Percentiles rank a stretch among this genome's conserved stretches.
These are phyloP conservation scores for Lota lota DNA, from an alignment of 2,113 vertebrate species.

Conservation along the genomic window DNA sequence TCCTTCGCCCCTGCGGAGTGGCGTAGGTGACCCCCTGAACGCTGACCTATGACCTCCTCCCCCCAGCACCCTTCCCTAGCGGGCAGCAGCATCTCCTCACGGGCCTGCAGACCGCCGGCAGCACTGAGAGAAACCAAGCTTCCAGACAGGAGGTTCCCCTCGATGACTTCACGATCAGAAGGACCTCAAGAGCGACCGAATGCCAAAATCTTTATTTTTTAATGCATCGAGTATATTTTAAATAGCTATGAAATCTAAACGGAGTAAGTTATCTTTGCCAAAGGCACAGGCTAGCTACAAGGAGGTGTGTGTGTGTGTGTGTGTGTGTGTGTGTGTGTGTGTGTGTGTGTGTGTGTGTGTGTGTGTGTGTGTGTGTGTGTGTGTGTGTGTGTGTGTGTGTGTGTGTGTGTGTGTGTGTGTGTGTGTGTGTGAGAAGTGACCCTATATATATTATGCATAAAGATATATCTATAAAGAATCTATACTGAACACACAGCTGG, in stretches of 20 bases:
- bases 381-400: conserved; percentile 41
- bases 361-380: neutral
- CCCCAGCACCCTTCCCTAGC: conserved; percentile 43
- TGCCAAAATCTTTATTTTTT: conserved; percentile 99
- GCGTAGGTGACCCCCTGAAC: conserved; percentile 20
- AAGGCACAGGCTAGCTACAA: conserved; percentile 87
- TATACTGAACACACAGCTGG: conserved; percentile 65
- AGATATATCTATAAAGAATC: conserved; percentile 66
- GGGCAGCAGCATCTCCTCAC: conserved; percentile 32
- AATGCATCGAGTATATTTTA: conserved; percentile 99
- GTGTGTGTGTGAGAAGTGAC: conserved; percentile 70
- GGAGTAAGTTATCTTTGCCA: conserved; percentile 98
- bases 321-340: too few species aligned
- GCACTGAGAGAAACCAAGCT: conserved; percentile 78
- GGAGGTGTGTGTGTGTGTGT: conserved; percentile 20
- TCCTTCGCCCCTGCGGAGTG: conserved; percentile 37
- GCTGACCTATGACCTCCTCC: neutral
- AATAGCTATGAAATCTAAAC: conserved; percentile 94
- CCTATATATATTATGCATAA: conserved; percentile 71
- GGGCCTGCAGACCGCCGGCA: conserved; percentile 45
- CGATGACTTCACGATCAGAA: conserved; percentile 59
- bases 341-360: too few species aligned
- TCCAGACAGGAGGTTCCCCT: conserved; percentile 69
- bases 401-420: conserved; percentile 63
- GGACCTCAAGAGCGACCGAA: conserved; percentile 67